These are phyloP conservation scores for Sarcophaga carnaria DNA, from an alignment of 2,888 invertebrate genomes.

Conservation along the genomic window DNA sequence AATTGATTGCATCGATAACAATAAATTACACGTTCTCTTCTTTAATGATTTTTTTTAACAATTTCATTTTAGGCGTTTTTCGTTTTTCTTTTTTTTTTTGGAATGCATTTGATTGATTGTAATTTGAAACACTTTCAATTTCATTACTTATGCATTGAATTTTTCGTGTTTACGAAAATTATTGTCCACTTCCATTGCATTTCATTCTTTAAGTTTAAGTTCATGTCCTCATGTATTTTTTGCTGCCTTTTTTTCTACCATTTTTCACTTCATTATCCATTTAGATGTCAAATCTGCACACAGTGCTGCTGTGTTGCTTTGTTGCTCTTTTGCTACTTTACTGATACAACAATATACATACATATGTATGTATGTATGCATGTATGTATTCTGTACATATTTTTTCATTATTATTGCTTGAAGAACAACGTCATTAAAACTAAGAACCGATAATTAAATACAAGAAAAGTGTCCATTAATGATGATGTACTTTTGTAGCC, in stretches of 20 bases:
- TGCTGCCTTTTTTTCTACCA: background rate
- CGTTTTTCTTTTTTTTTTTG: background rate
- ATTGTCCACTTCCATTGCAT: background rate
- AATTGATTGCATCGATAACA: slow-evolving; percentile 37
- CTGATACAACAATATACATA: background rate
- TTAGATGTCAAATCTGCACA: slow-evolving; percentile 20
- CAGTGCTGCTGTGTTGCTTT: background rate
- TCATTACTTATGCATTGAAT: slow-evolving; percentile 67
- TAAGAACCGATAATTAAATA: slow-evolving; percentile 62
- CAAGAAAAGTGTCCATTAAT: slow-evolving; percentile 53
- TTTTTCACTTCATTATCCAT: slow-evolving; percentile 14
- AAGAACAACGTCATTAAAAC: slow-evolving; percentile 64
- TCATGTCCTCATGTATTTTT: slow-evolving; percentile 1
- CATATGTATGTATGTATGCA: too few species aligned
- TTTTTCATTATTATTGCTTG: slow-evolving; percentile 37
- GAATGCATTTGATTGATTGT: slow-evolving; percentile 44
- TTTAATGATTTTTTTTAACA: too few species aligned
- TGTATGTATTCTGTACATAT: background rate
- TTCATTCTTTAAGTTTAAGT: background rate
- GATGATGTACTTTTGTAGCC: slow-evolving; percentile 26
- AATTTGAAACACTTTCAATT: slow-evolving; percentile 68
- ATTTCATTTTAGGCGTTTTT: too few species aligned
- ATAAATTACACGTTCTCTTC: background rate
- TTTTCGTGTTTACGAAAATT: slow-evolving; percentile 28
- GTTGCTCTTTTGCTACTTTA: slow-evolving; percentile 1